A percentile compares a stretch with the other conserved stretches of the same genome.
Conservation (phyloP, 2,797 vertebrate species). For the Pseudotriccus pelzelni region DNA sequence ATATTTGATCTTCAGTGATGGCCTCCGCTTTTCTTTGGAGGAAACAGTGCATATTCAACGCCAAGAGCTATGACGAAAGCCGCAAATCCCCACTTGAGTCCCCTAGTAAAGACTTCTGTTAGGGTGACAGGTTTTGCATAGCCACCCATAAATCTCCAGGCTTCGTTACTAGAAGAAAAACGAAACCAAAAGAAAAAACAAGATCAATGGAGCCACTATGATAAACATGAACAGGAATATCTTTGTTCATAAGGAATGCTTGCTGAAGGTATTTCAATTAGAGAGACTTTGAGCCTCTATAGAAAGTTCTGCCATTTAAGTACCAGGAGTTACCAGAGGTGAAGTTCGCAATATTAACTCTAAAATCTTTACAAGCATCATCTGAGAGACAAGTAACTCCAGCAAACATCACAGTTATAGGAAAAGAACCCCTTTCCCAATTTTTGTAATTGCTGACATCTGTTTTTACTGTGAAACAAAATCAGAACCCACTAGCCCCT, state of each 20-base stretch:
- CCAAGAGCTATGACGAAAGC: constrained; percentile 90
- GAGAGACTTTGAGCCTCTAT: background rate
- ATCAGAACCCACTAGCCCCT: background rate
- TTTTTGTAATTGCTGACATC: background rate
- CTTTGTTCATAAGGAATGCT: background rate
- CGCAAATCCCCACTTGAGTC: constrained; percentile 91
- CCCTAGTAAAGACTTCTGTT: constrained; percentile 80
- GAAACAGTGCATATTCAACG: constrained; percentile 86
- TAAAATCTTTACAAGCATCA: background rate
- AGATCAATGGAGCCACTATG: background rate
- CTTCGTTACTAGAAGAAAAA: constrained; percentile 87
- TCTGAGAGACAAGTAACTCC: background rate
- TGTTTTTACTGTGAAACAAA: background rate
- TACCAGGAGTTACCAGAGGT: background rate
- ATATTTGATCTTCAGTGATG: constrained; percentile 70
- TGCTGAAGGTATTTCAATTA: background rate
- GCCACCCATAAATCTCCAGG: constrained; percentile 86
- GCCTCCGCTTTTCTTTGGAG: constrained; percentile 84
- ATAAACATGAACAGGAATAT: background rate
- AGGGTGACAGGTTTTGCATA: constrained; percentile 82
- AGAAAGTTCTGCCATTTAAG: background rate
- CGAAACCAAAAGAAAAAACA: background rate
- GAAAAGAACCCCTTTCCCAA: background rate
- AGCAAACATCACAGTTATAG: background rate
- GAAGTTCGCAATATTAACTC: background rate